Evolutionary conservation across 2,888 invertebrate species (phyloP).

Genomic region (Stictocephala bisonia): DNA sequence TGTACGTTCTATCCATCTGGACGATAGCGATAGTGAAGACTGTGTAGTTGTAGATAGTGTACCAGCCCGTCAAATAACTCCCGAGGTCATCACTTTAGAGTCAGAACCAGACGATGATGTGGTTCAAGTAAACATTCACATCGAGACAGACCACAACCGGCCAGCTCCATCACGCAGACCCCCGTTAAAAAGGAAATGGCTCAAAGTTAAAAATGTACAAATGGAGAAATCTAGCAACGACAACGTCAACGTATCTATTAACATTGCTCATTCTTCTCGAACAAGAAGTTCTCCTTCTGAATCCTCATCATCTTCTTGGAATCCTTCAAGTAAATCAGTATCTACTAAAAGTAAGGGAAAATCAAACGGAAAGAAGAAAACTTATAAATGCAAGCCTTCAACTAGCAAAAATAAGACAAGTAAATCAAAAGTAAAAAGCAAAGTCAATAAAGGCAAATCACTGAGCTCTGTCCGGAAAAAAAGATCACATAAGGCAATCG

Average conservation of each 20-base stretch:
- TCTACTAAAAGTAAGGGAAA: neutral
- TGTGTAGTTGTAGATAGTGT: constrained; percentile 74
- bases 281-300: neutral
- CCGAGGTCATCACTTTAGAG: constrained; percentile 72
- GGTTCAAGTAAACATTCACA: constrained; percentile 48
- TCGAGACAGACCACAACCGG: neutral
- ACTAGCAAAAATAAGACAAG: no score
- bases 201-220: constrained; percentile 6
- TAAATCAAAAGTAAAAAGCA: no score
- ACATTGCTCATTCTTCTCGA: neutral
- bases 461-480: no score
- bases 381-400: neutral
- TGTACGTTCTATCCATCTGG: neutral
- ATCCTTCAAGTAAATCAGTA: neutral
- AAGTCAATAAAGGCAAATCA: no score
- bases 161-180: constrained; percentile 10
- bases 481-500: no score
- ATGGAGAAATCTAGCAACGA: neutral
- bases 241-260: constrained; percentile 3
- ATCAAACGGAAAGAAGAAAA: neutral
- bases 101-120: constrained; percentile 71
- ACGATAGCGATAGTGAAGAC: constrained; percentile 64
- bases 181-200: constrained; percentile 8
- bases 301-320: neutral
- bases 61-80: constrained; percentile 75